These are phyloP conservation scores for Drosophila suzukii DNA, from an alignment of 1,140 invertebrate genomes.

Conservation along the genomic window DNA sequence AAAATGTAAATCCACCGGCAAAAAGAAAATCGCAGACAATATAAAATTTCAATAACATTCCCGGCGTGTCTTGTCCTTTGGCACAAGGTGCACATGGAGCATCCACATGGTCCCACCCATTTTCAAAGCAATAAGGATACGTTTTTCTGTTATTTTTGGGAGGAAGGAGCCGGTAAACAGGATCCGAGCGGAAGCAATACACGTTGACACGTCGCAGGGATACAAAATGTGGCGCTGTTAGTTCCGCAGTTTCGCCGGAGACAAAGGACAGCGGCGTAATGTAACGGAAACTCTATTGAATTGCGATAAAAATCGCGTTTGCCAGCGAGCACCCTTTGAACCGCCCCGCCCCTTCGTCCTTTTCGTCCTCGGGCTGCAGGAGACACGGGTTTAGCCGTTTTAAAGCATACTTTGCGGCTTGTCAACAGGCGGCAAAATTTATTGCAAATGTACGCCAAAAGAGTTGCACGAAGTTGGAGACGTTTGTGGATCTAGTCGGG, in stretches of 20 bases:
- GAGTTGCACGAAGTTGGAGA: constrained; percentile 45
- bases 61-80: constrained; percentile 25
- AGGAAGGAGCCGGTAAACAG: constrained; percentile 35
- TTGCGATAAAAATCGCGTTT: constrained; percentile 82
- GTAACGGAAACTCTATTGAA: constrained; percentile 82
- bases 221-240: constrained; percentile 80
- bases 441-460: constrained; percentile 78
- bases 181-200: constrained; percentile 74
- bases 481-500: not conserved
- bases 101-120: constrained; percentile 26
- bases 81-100: constrained; percentile 52
- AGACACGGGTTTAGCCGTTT: constrained; percentile 59
- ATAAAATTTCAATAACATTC: constrained; percentile 79
- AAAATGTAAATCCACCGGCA: constrained; percentile 61
- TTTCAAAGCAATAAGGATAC: constrained; percentile 29
- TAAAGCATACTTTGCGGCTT: constrained; percentile 81
- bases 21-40: constrained; percentile 68
- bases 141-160: not conserved
- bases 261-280: constrained; percentile 72
- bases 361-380: constrained; percentile 18
- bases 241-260: constrained; percentile 65
- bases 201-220: constrained; percentile 80
- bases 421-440: constrained; percentile 74
- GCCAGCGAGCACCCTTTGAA: constrained; percentile 48
- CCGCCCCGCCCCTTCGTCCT: not conserved